Conservation (phyloP, 2,113 vertebrate species). For the Psilopsiagon aymara region DNA sequence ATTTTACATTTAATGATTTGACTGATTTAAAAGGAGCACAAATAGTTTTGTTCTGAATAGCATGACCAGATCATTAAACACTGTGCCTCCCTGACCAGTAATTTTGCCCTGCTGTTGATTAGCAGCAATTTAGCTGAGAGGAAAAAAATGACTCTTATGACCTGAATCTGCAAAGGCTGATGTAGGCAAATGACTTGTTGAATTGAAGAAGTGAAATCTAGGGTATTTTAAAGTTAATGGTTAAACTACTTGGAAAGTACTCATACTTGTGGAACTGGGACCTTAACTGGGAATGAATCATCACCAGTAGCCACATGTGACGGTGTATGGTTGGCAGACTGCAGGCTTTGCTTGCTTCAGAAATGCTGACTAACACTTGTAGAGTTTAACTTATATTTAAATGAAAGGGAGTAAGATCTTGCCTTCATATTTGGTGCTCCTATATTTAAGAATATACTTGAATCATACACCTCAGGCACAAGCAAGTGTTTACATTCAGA, state of each 20-base stretch:
- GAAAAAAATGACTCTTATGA: neutral
- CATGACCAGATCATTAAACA: neutral
- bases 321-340: neutral
- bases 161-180: neutral
- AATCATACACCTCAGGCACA: neutral
- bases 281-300: neutral
- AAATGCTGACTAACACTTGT: neutral
- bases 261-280: neutral
- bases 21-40: neutral
- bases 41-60: neutral
- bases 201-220: neutral
- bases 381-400: constrained; percentile 8
- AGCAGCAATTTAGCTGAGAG: neutral
- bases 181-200: neutral
- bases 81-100: neutral
- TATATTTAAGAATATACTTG: neutral
- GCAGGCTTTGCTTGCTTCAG: neutral
- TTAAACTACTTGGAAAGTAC: neutral
- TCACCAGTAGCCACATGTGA: neutral
- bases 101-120: neutral
- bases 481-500: neutral
- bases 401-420: neutral
- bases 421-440: neutral
- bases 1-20: neutral
- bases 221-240: neutral